Conservation (phyloP, 2,888 invertebrate genomes). For the Teleiodes luculella region DNA sequence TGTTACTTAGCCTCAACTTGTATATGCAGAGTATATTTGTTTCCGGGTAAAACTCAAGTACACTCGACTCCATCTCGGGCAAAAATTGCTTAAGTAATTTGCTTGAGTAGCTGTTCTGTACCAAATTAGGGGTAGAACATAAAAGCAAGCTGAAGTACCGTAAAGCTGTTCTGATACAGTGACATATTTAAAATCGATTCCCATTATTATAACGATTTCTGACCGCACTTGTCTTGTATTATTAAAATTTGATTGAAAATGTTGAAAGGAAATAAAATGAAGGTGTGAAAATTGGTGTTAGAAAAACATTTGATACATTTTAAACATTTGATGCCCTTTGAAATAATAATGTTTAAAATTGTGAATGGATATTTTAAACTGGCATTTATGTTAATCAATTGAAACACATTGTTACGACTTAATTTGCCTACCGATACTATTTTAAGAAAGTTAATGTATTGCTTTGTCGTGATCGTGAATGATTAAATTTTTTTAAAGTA, state of each 20-base stretch:
- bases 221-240: too few species aligned
- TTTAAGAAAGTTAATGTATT: too few species aligned
- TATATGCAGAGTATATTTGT: constrained; percentile 22
- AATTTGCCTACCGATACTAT: too few species aligned
- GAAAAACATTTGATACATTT: not conserved
- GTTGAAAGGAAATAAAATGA: not conserved
- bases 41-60: constrained; percentile 6
- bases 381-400: not conserved
- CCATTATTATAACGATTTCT: too few species aligned
- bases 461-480: too few species aligned
- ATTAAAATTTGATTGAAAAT: not conserved
- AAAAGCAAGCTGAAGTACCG: not conserved
- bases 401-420: not conserved
- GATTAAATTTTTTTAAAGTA: too few species aligned
- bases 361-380: constrained; percentile 4
- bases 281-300: not conserved
- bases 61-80: constrained; percentile 2
- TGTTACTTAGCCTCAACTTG: constrained; percentile 51
- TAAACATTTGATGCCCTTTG: too few species aligned
- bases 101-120: constrained; percentile 6
- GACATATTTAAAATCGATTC: too few species aligned
- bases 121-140: constrained; percentile 6
- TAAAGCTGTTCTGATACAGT: not conserved
- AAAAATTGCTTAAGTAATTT: constrained; percentile 8
- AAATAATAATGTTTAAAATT: not conserved